Evolutionary conservation across 2,797 vertebrate species (phyloP).

Genomic region (Echeneis naucrates): DNA sequence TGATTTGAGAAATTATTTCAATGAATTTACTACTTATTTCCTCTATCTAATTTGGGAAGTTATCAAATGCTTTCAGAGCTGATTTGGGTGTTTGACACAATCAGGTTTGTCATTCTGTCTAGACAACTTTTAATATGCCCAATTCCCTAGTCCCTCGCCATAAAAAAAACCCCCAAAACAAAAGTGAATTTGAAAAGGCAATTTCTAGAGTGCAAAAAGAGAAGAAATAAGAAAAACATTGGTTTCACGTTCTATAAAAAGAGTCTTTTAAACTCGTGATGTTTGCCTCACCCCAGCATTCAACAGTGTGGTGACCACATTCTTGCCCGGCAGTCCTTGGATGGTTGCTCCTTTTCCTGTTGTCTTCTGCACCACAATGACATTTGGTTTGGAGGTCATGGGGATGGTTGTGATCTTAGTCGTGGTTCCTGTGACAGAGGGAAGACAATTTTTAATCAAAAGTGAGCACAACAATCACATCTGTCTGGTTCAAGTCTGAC

Average conservation of each 20-base stretch:
- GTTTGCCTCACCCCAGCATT: slow-evolving; percentile 93
- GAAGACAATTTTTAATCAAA: neutral
- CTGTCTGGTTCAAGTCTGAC: too few relatives aligned
- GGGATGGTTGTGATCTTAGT: slow-evolving; percentile 99
- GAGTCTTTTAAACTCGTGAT: too few relatives aligned
- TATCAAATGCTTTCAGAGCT: too few relatives aligned
- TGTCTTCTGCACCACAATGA: slow-evolving; percentile 98
- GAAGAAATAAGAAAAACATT: too few relatives aligned
- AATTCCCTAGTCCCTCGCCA: too few relatives aligned
- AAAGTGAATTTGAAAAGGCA: neutral
- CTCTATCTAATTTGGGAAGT: neutral
- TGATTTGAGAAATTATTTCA: too few relatives aligned
- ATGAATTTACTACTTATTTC: neutral
- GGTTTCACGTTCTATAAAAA: neutral
- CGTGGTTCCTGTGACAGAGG: slow-evolving; percentile 88
- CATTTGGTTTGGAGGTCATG: slow-evolving; percentile 98
- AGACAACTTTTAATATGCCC: too few relatives aligned
- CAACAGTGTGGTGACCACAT: slow-evolving; percentile 95
- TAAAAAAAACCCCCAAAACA: too few relatives aligned
- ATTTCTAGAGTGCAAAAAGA: too few relatives aligned
- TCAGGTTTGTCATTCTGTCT: too few relatives aligned
- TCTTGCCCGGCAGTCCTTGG: slow-evolving; percentile 96
- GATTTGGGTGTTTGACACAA: too few relatives aligned
- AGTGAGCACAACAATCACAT: neutral
- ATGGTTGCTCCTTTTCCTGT: slow-evolving; percentile 97